Conservation (phyloP, 2,113 vertebrate species). For the Hippocampus abdominalis region DNA sequence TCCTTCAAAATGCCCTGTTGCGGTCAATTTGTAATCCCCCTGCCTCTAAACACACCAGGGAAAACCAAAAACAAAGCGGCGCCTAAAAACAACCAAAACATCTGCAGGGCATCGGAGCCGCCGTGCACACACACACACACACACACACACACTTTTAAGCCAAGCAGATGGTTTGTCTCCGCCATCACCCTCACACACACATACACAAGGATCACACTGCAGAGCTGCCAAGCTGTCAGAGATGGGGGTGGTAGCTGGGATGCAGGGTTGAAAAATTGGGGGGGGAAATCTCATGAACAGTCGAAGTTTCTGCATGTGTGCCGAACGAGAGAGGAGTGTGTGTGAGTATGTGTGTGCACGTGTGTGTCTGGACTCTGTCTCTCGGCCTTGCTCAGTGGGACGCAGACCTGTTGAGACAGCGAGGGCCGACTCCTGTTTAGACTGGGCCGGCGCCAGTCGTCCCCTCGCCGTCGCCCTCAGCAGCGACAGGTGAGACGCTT, state of each 20-base stretch:
- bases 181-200: constrained; percentile 55
- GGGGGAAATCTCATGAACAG: constrained; percentile 2
- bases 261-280: constrained; percentile 4
- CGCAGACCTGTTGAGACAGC: constrained; percentile 65
- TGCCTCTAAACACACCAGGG: constrained; percentile 55
- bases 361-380: constrained; percentile 13
- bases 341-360: not conserved
- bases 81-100: constrained; percentile 66
- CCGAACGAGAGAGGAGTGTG: not conserved
- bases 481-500: constrained; percentile 67
- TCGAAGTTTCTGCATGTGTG: constrained; percentile 1
- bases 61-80: constrained; percentile 63
- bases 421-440: constrained; percentile 65
- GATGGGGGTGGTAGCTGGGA: not conserved
- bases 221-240: constrained; percentile 12
- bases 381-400: constrained; percentile 28
- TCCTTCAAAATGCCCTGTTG: constrained; percentile 44
- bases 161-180: constrained; percentile 68
- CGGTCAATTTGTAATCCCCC: constrained; percentile 51
- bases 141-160: constrained; percentile 30
- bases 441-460: constrained; percentile 68
- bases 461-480: constrained; percentile 43
- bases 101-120: constrained; percentile 48
- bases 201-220: constrained; percentile 21
- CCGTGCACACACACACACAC: constrained; percentile 29